Evolutionary conservation across 2,113 vertebrate species (phyloP).

Genomic region (Odobenus rosmarus): DNA sequence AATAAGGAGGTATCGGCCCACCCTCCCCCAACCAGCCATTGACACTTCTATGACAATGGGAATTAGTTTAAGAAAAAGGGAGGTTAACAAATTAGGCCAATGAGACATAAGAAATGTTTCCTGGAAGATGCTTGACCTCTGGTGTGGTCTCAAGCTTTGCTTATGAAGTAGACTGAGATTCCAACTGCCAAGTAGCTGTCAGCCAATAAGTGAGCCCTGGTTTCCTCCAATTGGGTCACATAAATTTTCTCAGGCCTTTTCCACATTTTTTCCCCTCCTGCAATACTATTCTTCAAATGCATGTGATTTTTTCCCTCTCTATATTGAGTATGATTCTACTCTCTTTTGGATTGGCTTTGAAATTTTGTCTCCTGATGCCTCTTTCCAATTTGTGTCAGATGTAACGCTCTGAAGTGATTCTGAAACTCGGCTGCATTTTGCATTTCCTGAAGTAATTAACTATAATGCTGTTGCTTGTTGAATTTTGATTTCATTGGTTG

Average conservation of each 20-base stretch:
- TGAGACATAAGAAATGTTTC: background rate
- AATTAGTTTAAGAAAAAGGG: background rate
- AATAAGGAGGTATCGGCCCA: background rate
- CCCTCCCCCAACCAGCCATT: background rate
- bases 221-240: background rate
- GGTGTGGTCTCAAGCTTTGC: background rate
- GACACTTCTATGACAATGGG: background rate
- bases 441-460: background rate
- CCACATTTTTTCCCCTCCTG: background rate
- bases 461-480: background rate
- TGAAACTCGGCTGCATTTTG: background rate
- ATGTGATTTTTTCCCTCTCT: background rate
- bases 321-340: background rate
- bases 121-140: background rate
- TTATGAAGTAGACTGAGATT: background rate
- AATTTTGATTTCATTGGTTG: background rate
- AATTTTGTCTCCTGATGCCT: background rate
- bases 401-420: background rate
- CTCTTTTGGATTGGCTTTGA: background rate
- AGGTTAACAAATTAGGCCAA: background rate
- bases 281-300: background rate
- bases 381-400: background rate
- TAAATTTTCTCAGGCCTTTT: background rate
- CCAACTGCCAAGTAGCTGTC: background rate
- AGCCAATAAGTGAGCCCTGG: background rate